phyloP scores from a whole-genome alignment of 2,797 vertebrate species.

The Sebastes baramenuke region DNA sequence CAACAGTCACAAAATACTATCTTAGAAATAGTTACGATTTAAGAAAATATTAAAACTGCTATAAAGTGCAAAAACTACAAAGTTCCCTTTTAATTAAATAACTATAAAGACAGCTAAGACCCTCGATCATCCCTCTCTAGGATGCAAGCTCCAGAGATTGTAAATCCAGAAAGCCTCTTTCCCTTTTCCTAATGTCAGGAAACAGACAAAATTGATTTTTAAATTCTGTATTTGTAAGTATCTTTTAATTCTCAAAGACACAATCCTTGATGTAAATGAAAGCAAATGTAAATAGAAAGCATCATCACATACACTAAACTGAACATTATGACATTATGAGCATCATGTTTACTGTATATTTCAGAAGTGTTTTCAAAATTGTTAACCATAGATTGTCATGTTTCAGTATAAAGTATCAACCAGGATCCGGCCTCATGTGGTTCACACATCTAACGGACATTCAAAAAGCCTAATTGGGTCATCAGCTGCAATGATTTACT shows the following conservation, averaged over 20 bases:
- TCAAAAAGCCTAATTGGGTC: slow-evolving; percentile 18
- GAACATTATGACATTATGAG: not conserved
- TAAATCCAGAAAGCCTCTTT: not conserved
- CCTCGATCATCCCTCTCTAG: not conserved
- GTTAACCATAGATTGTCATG: not conserved
- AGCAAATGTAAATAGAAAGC: not conserved
- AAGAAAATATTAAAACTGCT: not conserved
- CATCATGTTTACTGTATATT: not conserved
- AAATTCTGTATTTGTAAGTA: not conserved
- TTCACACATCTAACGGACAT: slow-evolving; percentile 3
- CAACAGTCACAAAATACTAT: not conserved
- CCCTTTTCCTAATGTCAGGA: not conserved
- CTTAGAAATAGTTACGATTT: not conserved
- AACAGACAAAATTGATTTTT: not conserved
- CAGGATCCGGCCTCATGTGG: not conserved
- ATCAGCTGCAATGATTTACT: slow-evolving; percentile 38
- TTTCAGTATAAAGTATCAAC: not conserved
- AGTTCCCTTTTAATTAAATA: not conserved
- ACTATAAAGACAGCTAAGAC: not conserved
- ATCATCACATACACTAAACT: not conserved
- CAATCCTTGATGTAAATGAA: not conserved
- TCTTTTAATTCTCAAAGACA: not conserved
- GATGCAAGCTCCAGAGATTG: not conserved
- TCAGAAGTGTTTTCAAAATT: not conserved
- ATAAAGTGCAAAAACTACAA: not conserved